These are phyloP conservation scores for Drosophila conformis DNA, from an alignment of 2,888 invertebrate genomes.

Conservation along the genomic window DNA sequence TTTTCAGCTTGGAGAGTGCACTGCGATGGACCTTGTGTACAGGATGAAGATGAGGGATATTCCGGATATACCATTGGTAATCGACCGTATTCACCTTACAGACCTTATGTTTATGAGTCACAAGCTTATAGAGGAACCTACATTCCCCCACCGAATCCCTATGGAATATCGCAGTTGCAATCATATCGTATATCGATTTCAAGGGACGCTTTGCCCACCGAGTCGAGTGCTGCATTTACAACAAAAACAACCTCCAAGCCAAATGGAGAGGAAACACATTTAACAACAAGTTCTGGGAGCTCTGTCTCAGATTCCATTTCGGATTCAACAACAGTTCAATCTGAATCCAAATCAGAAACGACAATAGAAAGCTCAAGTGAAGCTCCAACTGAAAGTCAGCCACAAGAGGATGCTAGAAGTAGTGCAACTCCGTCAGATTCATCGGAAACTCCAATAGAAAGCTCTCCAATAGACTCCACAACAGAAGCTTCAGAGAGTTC, in stretches of 20 bases:
- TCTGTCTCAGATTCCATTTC: too few relatives aligned
- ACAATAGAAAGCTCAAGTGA: too few relatives aligned
- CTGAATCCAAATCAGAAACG: too few relatives aligned
- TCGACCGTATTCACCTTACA: neutral
- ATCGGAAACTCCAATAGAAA: too few relatives aligned
- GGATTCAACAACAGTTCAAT: neutral
- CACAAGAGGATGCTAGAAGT: too few relatives aligned
- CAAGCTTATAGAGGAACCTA: neutral
- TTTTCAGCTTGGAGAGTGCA: conserved; percentile 34
- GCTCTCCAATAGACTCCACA: too few relatives aligned
- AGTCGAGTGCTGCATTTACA: conserved; percentile 13
- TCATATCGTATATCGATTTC: conserved; percentile 24
- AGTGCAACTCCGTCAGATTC: too few relatives aligned
- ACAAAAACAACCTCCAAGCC: neutral
- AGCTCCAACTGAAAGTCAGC: too few relatives aligned
- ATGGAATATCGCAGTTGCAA: neutral
- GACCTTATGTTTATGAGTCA: neutral
- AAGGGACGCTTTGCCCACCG: conserved; percentile 27
- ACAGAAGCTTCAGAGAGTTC: too few relatives aligned
- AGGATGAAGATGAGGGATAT: neutral
- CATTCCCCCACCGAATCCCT: conserved; percentile 1
- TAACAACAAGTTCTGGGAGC: neutral
- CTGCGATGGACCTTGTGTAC: conserved; percentile 7
- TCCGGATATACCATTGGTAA: neutral
- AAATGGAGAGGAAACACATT: neutral